These are phyloP conservation scores for Daubentonia madagascariensis DNA, from an alignment of 2,113 vertebrate genomes.

Conservation along the genomic window DNA sequence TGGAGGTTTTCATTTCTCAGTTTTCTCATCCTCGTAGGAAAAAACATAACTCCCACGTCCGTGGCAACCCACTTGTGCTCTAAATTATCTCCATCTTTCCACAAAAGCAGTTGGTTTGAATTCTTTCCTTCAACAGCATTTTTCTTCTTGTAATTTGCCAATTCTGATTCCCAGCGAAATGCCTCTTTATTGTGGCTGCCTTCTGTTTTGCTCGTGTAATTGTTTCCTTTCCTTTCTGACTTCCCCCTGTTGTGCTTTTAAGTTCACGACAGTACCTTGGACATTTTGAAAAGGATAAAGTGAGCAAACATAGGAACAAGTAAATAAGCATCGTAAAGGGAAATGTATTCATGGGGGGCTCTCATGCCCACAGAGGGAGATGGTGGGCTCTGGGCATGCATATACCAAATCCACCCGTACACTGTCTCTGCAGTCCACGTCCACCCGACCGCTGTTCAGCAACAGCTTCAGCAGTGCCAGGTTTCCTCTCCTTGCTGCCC, in stretches of 20 bases:
- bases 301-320: not conserved
- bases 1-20: not conserved
- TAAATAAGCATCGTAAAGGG: not conserved
- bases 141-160: not conserved
- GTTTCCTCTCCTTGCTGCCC: conserved; percentile 96
- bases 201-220: not conserved
- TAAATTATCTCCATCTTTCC: conserved; percentile 9
- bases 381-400: conserved; percentile 74
- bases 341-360: not conserved
- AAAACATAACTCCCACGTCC: conserved; percentile 20
- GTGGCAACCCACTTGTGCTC: accelerated
- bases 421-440: conserved; percentile 98
- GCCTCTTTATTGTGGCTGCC: not conserved
- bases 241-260: not conserved
- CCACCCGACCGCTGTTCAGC: conserved; percentile 96
- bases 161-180: not conserved
- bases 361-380: not conserved
- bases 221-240: not conserved
- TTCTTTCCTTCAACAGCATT: not conserved
- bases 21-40: conserved; percentile 37
- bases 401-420: conserved; percentile 82
- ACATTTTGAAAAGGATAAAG: not conserved
- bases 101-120: conserved; percentile 57
- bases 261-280: not conserved
- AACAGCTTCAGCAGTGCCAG: conserved; percentile 95